These are phyloP conservation scores for Coregonus sp. DNA, from an alignment of 2,797 vertebrate genomes.

Conservation along the genomic window DNA sequence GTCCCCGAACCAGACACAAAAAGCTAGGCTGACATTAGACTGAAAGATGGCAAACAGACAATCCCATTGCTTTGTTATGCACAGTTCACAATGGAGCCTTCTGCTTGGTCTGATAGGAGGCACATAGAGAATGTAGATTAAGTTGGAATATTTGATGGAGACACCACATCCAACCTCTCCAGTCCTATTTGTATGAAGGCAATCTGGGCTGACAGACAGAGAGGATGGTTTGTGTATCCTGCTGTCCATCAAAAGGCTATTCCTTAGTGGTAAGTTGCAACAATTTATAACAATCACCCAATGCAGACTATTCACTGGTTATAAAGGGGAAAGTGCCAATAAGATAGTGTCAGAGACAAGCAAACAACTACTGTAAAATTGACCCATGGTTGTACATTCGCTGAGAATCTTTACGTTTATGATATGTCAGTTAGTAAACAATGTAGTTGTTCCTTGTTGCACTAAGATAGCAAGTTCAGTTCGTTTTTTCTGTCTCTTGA, in stretches of 20 bases:
- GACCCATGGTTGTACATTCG: neutral
- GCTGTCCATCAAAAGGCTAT: constrained; percentile 11
- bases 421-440: neutral
- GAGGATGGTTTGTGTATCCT: constrained; percentile 5
- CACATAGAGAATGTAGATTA: constrained; percentile 26
- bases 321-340: neutral
- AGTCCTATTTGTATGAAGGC: constrained; percentile 6
- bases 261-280: constrained; percentile 4
- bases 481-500: neutral
- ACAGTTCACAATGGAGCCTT: constrained; percentile 9
- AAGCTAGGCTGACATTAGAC: constrained; percentile 4
- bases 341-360: neutral
- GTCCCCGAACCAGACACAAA: neutral
- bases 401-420: neutral
- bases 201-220: constrained; percentile 24
- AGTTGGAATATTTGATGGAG: constrained; percentile 15
- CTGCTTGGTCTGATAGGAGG: constrained; percentile 20
- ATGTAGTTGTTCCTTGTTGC: neutral
- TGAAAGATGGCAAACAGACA: constrained; percentile 12
- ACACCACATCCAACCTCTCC: constrained; percentile 8
- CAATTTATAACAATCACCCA: neutral
- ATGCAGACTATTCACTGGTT: neutral
- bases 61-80: constrained; percentile 4
- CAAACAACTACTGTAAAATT: neutral
- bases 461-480: neutral